Conservation (phyloP, 2,888 invertebrate genomes). For the Cybosia mesomella region DNA sequence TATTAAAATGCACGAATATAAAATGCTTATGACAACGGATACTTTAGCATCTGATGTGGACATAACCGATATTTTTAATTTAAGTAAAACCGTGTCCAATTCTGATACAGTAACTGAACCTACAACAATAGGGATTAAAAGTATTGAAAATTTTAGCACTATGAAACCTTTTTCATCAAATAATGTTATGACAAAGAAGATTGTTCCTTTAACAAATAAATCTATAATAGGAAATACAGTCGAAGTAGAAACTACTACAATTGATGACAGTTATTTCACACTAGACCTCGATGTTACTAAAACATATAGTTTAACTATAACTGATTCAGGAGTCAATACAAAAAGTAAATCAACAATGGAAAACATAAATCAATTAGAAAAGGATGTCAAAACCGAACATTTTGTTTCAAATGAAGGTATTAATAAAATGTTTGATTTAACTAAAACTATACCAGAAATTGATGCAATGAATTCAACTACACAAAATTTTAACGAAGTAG, state of each 20-base stretch:
- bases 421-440: background rate
- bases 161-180: background rate
- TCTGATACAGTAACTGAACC: background rate
- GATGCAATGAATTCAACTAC: background rate
- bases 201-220: background rate
- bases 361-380: background rate
- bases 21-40: background rate
- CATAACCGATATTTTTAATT: no score
- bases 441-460: background rate
- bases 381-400: background rate
- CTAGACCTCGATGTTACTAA: background rate
- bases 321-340: background rate
- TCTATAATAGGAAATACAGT: conserved; percentile 9
- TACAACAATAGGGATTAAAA: background rate
- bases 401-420: background rate
- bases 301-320: background rate
- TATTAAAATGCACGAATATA: background rate
- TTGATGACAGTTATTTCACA: background rate
- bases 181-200: background rate
- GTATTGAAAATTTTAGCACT: background rate
- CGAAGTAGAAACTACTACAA: background rate
- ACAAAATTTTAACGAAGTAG: conserved; percentile 12
- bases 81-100: background rate
- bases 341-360: background rate
- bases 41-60: background rate